These are phyloP conservation scores for Diaperis boleti DNA, from an alignment of 2,888 invertebrate species.

Conservation along the genomic window DNA sequence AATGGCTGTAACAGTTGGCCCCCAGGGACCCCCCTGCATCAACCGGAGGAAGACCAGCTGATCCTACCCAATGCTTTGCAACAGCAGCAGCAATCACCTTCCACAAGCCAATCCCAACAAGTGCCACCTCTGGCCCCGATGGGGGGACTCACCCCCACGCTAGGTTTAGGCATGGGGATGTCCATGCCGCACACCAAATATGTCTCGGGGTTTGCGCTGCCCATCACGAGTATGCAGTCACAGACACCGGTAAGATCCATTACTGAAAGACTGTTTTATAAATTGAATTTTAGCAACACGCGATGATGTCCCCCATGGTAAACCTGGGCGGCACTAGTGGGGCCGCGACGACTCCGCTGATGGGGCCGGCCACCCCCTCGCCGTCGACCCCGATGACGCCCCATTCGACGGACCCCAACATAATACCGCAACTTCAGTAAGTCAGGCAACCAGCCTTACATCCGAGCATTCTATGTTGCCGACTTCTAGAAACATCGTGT, in stretches of 20 bases:
- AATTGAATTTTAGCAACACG: conserved; percentile 75
- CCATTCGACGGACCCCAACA: conserved; percentile 92
- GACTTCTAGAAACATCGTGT: conserved; percentile 91
- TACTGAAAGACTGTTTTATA: not conserved
- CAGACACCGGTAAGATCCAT: conserved; percentile 81
- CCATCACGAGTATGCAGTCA: conserved; percentile 86
- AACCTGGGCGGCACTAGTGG: conserved; percentile 73
- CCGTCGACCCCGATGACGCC: conserved; percentile 94
- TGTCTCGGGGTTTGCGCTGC: conserved; percentile 81
- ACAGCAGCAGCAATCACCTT: conserved; percentile 73
- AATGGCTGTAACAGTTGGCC: not conserved
- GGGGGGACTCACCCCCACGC: conserved; percentile 70
- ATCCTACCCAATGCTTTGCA: conserved; percentile 87
- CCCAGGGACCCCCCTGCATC: conserved; percentile 83
- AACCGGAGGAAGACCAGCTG: conserved; percentile 91
- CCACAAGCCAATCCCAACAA: conserved; percentile 62
- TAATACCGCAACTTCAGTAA: conserved; percentile 92
- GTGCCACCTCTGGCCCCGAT: conserved; percentile 72
- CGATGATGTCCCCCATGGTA: conserved; percentile 81
- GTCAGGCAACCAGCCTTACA: not conserved
- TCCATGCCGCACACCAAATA: conserved; percentile 80
- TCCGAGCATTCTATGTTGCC: not conserved
- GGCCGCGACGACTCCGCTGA: conserved; percentile 73
- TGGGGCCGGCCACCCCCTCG: conserved; percentile 80
- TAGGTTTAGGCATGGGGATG: conserved; percentile 73